A percentile compares a stretch with the other conserved stretches of the same genome.
These are phyloP conservation scores for Lophotriccus pileatus DNA, from an alignment of 2,797 vertebrate genomes.

Conservation along the genomic window DNA sequence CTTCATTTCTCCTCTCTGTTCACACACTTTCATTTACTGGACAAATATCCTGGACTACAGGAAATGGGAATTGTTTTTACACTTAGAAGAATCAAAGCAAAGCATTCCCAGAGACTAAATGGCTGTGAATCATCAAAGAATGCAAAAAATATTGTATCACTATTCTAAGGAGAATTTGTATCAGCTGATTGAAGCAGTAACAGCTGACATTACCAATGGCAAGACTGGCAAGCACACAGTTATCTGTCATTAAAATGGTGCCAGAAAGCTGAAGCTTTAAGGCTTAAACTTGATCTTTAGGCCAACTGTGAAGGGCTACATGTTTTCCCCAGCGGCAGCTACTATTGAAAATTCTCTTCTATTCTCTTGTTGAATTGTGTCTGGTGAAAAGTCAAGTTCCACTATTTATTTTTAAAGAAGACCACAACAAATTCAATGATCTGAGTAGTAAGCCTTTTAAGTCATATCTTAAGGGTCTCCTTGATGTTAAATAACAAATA, in stretches of 20 bases:
- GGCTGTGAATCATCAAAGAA: not conserved
- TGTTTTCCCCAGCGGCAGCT: not conserved
- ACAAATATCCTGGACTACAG: not conserved
- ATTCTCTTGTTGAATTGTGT: not conserved
- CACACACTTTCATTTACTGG: not conserved
- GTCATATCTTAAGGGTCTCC: not conserved
- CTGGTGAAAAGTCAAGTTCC: not conserved
- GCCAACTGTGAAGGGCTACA: not conserved
- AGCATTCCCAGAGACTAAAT: not conserved
- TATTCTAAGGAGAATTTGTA: not conserved
- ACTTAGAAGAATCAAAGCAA: not conserved
- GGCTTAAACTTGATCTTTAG: not conserved
- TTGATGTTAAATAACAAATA: not conserved
- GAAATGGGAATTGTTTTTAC: conserved; percentile 2
- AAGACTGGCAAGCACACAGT: not conserved
- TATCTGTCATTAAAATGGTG: not conserved
- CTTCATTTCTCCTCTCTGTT: not conserved
- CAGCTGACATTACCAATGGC: not conserved
- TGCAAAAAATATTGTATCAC: not conserved
- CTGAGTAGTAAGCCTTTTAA: not conserved
- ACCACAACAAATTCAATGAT: not conserved
- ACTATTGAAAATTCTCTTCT: not conserved
- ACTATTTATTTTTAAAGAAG: not conserved
- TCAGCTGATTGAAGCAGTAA: not conserved
- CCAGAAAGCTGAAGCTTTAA: not conserved